A percentile compares a stretch with the other conserved stretches of the same genome.
Evolutionary conservation across 2,113 vertebrate species (phyloP).

Genomic region (Sylvilagus bachmani): DNA sequence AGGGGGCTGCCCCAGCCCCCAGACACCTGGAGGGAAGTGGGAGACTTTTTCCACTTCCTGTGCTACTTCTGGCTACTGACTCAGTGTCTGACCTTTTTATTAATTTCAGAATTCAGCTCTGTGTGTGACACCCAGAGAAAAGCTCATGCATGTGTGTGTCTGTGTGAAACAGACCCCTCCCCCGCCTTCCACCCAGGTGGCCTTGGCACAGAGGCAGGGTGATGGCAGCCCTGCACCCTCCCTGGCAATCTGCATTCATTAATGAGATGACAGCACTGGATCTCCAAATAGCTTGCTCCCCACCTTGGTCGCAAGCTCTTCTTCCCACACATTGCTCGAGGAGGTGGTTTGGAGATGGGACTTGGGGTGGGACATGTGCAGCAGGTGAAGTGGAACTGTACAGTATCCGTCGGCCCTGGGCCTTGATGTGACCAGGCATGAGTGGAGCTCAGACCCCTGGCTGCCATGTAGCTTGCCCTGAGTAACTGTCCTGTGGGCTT

Average conservation of each 20-base stretch:
- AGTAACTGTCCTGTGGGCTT: background rate
- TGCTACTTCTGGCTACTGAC: slow-evolving; percentile 67
- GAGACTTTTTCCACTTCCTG: slow-evolving; percentile 79
- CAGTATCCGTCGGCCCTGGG: background rate
- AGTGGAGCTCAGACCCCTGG: background rate
- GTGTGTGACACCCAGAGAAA: background rate
- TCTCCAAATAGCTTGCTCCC: background rate
- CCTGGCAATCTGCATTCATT: fast-evolving
- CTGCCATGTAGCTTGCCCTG: background rate
- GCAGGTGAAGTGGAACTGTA: background rate
- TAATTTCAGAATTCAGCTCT: slow-evolving; percentile 57
- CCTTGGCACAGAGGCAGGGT: background rate
- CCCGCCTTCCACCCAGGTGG: background rate
- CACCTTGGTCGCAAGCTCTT: background rate
- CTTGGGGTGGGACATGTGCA: background rate
- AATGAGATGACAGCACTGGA: fast-evolving
- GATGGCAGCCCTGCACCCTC: background rate
- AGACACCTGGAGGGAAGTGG: slow-evolving; percentile 84
- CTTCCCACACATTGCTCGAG: background rate
- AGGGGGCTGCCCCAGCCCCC: slow-evolving; percentile 53
- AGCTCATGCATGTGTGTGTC: background rate
- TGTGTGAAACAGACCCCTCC: background rate
- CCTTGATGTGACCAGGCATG: background rate
- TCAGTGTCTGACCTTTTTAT: slow-evolving; percentile 67
- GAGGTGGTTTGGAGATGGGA: background rate